Evolutionary conservation across 2,797 vertebrate species (phyloP), one percentile per base, ranked within the genome.

Genomic region (Poeciliopsis paucimaculata): DNA sequence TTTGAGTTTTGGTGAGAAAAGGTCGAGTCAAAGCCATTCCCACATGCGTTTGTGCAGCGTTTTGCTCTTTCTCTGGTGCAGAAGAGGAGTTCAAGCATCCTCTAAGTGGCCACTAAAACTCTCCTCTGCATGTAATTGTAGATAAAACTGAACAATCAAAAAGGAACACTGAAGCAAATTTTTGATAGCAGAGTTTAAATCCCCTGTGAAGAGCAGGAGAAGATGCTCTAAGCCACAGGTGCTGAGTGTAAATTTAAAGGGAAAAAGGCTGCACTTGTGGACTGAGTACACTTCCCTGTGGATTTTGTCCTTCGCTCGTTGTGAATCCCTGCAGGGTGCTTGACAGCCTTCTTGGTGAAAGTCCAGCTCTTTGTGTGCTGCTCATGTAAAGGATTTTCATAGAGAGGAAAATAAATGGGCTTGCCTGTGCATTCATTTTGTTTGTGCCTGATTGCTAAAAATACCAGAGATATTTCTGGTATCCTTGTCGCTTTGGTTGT

Each of bases 321-420:
- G 66, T 80, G 81, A 84, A 85, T 88, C 82, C 87, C 75, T 53
- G 68, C 79, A 84, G 36, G 77, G 77, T 77, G 82, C 89, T 86
- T 72, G 88, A 94, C 94, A 92, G 94, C 88, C 85, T 83, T 91
- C 81, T 78, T 74, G 79, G 55, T 87, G 5, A 13, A 23, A 86
- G 82, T 90, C 82, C 90, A 85, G 84, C 72, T 90, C 71, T 91
- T 84, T 90, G 74, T 85, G 36, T 76, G 75, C 75, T 26, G 73
- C 79, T 80, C 79, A 57, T 84, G 57, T 80, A 77, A 88, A 90
- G 77, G 80, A 62, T 75, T 87, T 87, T 89, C 70, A 90, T 77
- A 86, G 72, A 88, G 84, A n/a, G 20, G 78, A 86, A 86, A 90
- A 90, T 82, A 87, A 93, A 91, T 86, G 34, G 92, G 83, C 79